Base-by-base conservation (phyloP, 2,113 vertebrate genomes). In the Sialia sialis region DNA sequence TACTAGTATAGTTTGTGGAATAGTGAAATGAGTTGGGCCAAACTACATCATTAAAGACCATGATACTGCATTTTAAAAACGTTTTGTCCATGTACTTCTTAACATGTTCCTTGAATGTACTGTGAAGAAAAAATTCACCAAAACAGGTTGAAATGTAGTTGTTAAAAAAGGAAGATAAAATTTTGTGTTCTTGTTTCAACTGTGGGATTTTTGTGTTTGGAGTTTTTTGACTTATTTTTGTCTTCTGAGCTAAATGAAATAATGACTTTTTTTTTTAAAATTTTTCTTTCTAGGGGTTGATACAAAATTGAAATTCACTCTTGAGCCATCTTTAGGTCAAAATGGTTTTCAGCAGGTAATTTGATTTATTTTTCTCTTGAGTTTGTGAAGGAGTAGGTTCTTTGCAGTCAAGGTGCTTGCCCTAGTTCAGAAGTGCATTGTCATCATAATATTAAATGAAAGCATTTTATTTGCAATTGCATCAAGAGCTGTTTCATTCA, bases 301-400 rank as follows among this genome's bases (percentile, higher is more conserved):
- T 96, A 99, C 99, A 30, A 98, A 99, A 94, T 96, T 99, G 97
- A 99, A 99, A 96, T 99, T 99, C 79, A 99, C 99, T 90, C 98
- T 99, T 79, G 99, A 99, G 73, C 99, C 99, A 10, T 99, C 98
- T 54, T 95, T 99, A 95, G 99, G 99, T 85, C 99, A 99, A 95
- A 99, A 99, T 96, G 99, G 99, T 76, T 99, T 99, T 98, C 99
- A 99, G 96, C 99, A 99, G 99, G 99, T 99, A 98, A 98, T 89
- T 59, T 78, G 52, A 44, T 81, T 91, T 30, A 62, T 94, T 95
- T 80, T 93, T 87, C 83, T 72, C 55, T 80, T 38, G 41, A 49
- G 63, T 94, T 87, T 64, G 23, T 70, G 63, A 83, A 88, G 39
- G 22, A n/a, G 15, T 56, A 41, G 4, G 4, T 67, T 91, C 39